Evolutionary conservation across 2,888 invertebrate species (phyloP).

Genomic region (Caenorhabditis becei): DNA sequence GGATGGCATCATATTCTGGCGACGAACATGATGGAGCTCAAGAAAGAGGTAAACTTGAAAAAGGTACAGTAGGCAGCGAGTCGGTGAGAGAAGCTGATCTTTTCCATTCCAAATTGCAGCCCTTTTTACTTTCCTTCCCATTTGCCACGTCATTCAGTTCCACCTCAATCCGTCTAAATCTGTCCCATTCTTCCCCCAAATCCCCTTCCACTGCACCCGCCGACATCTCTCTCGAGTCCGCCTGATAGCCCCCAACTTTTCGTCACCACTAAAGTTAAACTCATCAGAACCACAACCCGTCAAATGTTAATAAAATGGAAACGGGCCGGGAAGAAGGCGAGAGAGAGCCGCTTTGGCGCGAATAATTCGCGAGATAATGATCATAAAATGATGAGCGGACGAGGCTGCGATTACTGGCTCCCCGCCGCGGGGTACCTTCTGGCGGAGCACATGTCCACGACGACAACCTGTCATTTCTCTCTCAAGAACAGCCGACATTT

Average conservation of each 20-base stretch:
- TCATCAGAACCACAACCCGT: constrained; percentile 11
- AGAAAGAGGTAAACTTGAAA: constrained; percentile 33
- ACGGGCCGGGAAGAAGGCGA: not conserved
- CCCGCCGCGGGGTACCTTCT: constrained; percentile 26
- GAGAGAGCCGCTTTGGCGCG: constrained; percentile 21
- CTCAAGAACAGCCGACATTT: no score
- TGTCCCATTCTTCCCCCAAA: constrained; percentile 14
- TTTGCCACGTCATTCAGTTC: not conserved
- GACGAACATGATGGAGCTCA: constrained; percentile 25
- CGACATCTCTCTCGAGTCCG: no score
- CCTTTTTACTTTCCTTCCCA: not conserved
- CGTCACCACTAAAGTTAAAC: constrained; percentile 8
- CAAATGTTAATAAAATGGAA: constrained; percentile 48
- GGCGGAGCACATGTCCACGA: constrained; percentile 29
- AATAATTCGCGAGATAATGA: constrained; percentile 60
- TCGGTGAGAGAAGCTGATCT: no score
- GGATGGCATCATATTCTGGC: constrained; percentile 51
- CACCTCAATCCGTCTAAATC: not conserved
- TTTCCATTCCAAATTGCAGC: no score
- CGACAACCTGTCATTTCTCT: constrained; percentile 53
- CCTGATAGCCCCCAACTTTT: not conserved
- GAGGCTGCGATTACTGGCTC: not conserved
- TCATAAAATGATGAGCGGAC: constrained; percentile 55
- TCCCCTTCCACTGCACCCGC: not conserved
- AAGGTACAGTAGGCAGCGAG: no score